phyloP scores from a whole-genome alignment of 2,113 vertebrate species.

The Petrocephalus microphthalmus region DNA sequence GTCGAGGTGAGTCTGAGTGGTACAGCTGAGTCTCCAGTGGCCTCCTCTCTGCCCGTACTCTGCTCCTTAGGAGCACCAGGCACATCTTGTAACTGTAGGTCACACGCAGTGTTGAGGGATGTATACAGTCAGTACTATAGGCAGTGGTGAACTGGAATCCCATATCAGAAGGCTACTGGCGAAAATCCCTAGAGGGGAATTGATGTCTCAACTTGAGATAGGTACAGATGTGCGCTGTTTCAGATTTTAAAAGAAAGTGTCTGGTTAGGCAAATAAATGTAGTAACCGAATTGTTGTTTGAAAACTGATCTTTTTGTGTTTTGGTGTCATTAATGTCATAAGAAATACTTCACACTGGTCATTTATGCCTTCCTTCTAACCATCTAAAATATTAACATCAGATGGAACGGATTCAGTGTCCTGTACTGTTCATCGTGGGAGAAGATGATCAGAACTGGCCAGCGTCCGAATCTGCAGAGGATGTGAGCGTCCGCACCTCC shows the following conservation, averaged over 20 bases:
- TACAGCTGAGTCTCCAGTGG: not conserved
- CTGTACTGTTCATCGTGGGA: constrained; percentile 56
- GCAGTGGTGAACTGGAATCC: not conserved
- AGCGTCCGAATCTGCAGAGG: constrained; percentile 49
- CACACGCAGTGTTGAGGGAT: not conserved
- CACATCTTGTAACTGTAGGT: not conserved
- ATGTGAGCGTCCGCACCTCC: constrained; percentile 45
- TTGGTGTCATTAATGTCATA: not conserved
- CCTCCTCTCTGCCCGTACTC: not conserved
- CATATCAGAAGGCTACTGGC: not conserved
- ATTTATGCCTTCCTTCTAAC: not conserved
- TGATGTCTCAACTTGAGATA: not conserved
- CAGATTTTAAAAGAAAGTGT: not conserved
- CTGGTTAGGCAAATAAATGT: not conserved
- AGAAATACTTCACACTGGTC: not conserved
- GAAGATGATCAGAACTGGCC: constrained; percentile 67
- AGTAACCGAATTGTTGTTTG: not conserved
- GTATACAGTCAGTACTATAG: not conserved
- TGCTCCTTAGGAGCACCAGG: not conserved
- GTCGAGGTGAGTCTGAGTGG: constrained; percentile 50
- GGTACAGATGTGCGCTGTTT: not conserved
- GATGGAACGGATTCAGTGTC: constrained; percentile 54
- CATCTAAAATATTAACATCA: not conserved
- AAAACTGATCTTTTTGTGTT: not conserved
- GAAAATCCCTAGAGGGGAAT: not conserved